These are phyloP conservation scores for Apistogramma diplotaenia DNA, from an alignment of 2,113 vertebrate genomes.

Conservation along the genomic window DNA sequence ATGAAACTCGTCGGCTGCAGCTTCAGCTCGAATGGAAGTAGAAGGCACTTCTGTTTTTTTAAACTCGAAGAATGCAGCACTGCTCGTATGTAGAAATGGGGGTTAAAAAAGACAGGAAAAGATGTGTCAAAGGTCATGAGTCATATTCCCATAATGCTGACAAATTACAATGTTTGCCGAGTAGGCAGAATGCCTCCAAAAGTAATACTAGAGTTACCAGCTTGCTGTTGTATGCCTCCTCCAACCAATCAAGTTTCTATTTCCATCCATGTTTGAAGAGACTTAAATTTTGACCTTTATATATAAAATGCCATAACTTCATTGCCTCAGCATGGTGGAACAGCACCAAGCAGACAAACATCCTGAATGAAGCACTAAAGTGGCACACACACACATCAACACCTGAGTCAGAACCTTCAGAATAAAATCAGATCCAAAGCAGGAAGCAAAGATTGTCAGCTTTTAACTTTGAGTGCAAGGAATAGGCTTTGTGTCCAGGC, in stretches of 20 bases:
- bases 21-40: background rate
- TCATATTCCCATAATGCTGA: background rate
- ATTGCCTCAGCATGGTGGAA: background rate
- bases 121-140: slow-evolving; percentile 7
- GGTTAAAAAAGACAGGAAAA: slow-evolving; percentile 1
- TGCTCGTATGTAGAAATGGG: background rate
- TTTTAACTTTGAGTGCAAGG: background rate
- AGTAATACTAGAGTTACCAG: background rate
- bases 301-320: background rate
- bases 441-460: background rate
- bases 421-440: background rate
- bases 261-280: background rate
- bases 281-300: background rate
- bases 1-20: background rate
- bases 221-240: background rate
- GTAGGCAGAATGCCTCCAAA: background rate
- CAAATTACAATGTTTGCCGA: background rate
- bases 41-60: background rate
- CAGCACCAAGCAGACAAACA: too few relatives aligned
- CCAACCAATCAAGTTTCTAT: background rate
- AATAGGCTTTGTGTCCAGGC: background rate
- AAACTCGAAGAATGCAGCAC: slow-evolving; percentile 3
- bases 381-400: background rate
- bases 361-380: too few relatives aligned
- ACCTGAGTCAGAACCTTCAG: background rate